A percentile compares a stretch with the other conserved stretches of the same genome.
phyloP scores from a whole-genome alignment of 23 tunicate genomes.

The Styela plicata region DNA sequence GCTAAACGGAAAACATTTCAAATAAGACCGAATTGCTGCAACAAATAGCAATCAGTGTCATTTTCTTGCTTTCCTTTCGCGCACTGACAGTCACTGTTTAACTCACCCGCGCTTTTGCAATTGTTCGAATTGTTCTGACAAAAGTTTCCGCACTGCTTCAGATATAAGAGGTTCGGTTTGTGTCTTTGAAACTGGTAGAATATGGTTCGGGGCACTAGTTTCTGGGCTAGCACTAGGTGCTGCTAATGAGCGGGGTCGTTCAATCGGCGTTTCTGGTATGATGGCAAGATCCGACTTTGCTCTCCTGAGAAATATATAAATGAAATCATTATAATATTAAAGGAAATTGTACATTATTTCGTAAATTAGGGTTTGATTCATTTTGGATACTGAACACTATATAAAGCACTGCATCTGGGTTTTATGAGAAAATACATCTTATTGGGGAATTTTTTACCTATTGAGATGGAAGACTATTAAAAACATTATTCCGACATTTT shows the following conservation, averaged over 20 bases:
- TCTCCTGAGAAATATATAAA: neutral
- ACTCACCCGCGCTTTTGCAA: slow-evolving; percentile 50
- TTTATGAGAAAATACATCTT: no score
- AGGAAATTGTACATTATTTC: neutral
- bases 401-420: no score
- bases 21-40: no score
- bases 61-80: no score
- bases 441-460: no score
- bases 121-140: slow-evolving; percentile 34
- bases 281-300: slow-evolving; percentile 35
- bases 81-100: no score
- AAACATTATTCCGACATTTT: no score
- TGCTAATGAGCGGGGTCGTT: slow-evolving; percentile 83
- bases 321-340: neutral
- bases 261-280: slow-evolving; percentile 66
- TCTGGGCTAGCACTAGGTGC: slow-evolving; percentile 96
- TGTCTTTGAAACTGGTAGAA: slow-evolving; percentile 37
- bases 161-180: slow-evolving; percentile 27
- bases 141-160: slow-evolving; percentile 16
- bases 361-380: no score
- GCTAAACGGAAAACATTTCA: no score
- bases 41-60: no score
- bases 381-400: no score
- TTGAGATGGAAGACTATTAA: no score
- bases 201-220: slow-evolving; percentile 46